Percentiles rank a stretch among this genome's conserved stretches.
Conservation (phyloP, 2,797 vertebrate species). For the Tadarida brasiliensis region DNA sequence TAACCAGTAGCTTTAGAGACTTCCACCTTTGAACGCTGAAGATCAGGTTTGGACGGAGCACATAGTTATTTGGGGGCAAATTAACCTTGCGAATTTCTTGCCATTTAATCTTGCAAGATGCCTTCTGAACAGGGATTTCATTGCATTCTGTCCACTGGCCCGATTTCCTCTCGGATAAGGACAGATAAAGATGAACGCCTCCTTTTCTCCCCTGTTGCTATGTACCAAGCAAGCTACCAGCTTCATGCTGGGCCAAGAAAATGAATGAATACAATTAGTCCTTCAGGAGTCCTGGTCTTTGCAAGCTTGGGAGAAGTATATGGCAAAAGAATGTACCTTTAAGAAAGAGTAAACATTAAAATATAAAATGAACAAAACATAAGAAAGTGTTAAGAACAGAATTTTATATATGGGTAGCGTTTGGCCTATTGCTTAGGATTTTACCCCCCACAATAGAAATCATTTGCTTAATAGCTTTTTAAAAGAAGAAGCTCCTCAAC, state of each 20-base stretch:
- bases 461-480: constrained; percentile 9
- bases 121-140: constrained; percentile 75
- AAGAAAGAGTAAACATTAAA: constrained; percentile 44
- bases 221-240: constrained; percentile 83
- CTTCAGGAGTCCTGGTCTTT: constrained; percentile 87
- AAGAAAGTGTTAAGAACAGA: constrained; percentile 2
- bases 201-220: constrained; percentile 84
- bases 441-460: background rate
- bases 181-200: constrained; percentile 85
- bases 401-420: background rate
- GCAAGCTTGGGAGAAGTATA: constrained; percentile 80
- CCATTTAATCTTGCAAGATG: constrained; percentile 83
- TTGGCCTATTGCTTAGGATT: background rate
- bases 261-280: constrained; percentile 93
- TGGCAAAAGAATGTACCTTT: constrained; percentile 60
- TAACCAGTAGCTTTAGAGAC: constrained; percentile 76
- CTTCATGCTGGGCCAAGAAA: constrained; percentile 90
- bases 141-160: constrained; percentile 77
- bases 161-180: constrained; percentile 81
- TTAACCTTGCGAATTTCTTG: constrained; percentile 83
- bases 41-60: constrained; percentile 77
- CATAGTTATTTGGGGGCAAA: constrained; percentile 81
- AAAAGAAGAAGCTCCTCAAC: background rate
- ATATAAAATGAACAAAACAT: constrained; percentile 9
- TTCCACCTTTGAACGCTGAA: constrained; percentile 72